Evolutionary conservation across 30 jellyfish, hydroid and myxozoan genomes (phyloP).

Genomic region (Rhopilema esculentum): DNA sequence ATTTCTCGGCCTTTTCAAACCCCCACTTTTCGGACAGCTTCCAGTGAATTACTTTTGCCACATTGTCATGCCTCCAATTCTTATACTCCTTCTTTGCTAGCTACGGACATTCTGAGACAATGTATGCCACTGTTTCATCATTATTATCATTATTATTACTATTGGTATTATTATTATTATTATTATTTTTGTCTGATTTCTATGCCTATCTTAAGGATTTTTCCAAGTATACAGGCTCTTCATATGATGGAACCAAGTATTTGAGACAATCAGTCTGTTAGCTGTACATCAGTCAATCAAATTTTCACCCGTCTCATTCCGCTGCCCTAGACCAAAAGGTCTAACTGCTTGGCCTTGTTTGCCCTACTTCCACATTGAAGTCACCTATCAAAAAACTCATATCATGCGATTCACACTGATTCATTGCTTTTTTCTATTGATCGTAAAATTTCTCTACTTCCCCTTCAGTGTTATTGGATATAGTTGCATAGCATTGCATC

Average conservation of each 20-base stretch:
- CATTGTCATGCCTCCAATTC: slow-evolving; percentile 1
- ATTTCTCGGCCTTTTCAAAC: slow-evolving; percentile 1
- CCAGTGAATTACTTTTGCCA: slow-evolving; percentile 1
- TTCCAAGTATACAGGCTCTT: not conserved
- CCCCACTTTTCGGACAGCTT: slow-evolving; percentile 4
- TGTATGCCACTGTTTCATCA: too few species aligned
- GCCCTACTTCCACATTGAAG: slow-evolving; percentile 6
- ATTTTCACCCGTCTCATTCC: not conserved
- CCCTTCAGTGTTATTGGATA: not conserved
- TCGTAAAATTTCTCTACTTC: slow-evolving; percentile 2
- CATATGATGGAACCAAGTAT: slow-evolving; percentile 4
- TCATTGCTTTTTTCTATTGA: not conserved
- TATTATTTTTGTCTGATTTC: too few species aligned
- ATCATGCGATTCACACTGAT: slow-evolving; percentile 5
- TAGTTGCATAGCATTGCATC: not conserved
- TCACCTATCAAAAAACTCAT: slow-evolving; percentile 3
- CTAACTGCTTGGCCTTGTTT: not conserved
- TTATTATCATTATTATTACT: too few species aligned
- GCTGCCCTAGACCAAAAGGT: not conserved
- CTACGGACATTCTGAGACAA: too few species aligned
- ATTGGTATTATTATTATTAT: too few species aligned
- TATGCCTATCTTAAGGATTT: too few species aligned
- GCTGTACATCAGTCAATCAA: not conserved
- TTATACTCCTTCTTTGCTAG: not conserved
- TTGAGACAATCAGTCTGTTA: not conserved